Conservation (phyloP, 2,797 vertebrate species). For the Takifugu rubripes region DNA sequence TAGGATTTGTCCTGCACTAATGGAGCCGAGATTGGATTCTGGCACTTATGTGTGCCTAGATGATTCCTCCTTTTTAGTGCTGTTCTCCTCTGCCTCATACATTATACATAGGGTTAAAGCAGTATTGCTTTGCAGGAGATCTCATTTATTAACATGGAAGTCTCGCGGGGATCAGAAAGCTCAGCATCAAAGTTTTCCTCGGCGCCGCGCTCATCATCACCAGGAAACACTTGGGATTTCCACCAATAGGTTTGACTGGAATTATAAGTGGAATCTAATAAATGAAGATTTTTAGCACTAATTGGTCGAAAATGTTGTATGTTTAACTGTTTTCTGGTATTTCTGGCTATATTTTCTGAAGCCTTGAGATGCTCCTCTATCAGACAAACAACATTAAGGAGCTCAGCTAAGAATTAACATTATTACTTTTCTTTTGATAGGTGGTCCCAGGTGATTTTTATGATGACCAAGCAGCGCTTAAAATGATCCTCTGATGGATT, state of each 20-base stretch:
- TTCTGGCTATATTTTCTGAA: no score
- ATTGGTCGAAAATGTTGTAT: background rate
- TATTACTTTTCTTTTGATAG: no score
- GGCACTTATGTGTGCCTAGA: slow-evolving; percentile 74
- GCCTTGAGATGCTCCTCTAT: no score
- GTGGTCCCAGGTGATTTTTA: no score
- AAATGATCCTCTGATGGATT: no score
- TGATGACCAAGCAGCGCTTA: no score
- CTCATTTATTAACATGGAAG: slow-evolving; percentile 79
- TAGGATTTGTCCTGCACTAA: slow-evolving; percentile 80
- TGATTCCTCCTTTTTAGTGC: slow-evolving; percentile 78
- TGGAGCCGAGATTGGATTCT: slow-evolving; percentile 81
- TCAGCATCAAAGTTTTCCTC: slow-evolving; percentile 60
- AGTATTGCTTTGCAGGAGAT: slow-evolving; percentile 71
- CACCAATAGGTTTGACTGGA: slow-evolving; percentile 52
- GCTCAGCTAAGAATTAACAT: no score
- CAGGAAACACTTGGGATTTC: slow-evolving; percentile 40
- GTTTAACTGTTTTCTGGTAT: background rate
- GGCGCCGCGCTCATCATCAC: slow-evolving; percentile 47
- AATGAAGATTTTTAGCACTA: slow-evolving; percentile 19
- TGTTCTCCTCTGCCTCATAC: slow-evolving; percentile 75
- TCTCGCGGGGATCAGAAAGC: slow-evolving; percentile 68
- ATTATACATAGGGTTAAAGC: slow-evolving; percentile 80
- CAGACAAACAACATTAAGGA: no score
- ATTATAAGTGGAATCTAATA: slow-evolving; percentile 32